Evolutionary conservation across 37 sponge, comb jelly and placozoan genomes (phyloP).

Genomic region (Aplysina aerophoba): DNA sequence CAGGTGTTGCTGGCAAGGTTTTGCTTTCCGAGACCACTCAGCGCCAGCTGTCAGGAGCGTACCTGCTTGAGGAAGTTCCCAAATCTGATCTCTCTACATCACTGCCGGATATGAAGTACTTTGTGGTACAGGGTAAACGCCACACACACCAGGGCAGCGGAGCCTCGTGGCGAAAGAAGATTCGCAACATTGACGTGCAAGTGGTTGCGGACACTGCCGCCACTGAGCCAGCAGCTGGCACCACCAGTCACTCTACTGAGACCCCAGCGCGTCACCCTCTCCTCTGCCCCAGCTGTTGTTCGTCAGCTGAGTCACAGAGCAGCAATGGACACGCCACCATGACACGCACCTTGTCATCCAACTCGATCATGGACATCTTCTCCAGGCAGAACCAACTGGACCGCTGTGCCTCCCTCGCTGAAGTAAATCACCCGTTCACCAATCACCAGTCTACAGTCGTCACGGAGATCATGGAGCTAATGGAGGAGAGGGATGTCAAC

Average conservation of each 20-base stretch:
- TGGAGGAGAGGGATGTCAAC: slow-evolving; percentile 67
- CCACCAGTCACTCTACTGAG: too few relatives aligned
- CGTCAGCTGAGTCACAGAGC: neutral
- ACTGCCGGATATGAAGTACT: slow-evolving; percentile 6
- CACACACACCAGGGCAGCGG: neutral
- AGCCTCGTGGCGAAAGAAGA: slow-evolving; percentile 22
- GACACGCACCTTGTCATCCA: slow-evolving; percentile 18
- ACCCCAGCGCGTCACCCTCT: too few relatives aligned
- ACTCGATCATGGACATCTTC: slow-evolving; percentile 71
- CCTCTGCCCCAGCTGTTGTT: slow-evolving; percentile 8
- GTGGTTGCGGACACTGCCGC: neutral
- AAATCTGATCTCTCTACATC: neutral
- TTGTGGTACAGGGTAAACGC: neutral
- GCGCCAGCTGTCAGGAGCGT: slow-evolving; percentile 33
- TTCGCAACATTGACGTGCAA: neutral
- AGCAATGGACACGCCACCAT: neutral
- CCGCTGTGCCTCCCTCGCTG: slow-evolving; percentile 60
- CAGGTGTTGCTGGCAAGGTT: slow-evolving; percentile 69
- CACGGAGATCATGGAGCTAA: slow-evolving; percentile 65
- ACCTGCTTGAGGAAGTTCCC: slow-evolving; percentile 9
- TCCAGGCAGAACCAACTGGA: slow-evolving; percentile 59
- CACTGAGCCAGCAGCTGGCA: neutral
- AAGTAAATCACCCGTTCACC: slow-evolving; percentile 37
- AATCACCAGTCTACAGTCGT: slow-evolving; percentile 37
- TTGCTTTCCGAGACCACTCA: slow-evolving; percentile 57